Evolutionary conservation across 2,888 invertebrate genomes (phyloP).

Genomic region (Andrena haemorrhoa): DNA sequence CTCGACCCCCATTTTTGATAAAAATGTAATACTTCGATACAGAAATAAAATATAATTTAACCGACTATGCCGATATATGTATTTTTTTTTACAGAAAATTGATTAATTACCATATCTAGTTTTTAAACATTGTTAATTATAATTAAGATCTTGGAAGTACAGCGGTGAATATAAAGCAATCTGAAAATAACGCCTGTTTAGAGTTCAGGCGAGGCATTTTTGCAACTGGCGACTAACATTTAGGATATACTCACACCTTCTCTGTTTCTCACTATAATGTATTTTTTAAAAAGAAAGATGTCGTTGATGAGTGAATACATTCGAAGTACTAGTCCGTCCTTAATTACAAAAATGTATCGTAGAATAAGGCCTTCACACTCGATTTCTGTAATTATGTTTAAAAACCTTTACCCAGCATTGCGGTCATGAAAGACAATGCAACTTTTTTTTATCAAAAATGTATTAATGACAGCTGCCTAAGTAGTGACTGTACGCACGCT

Average conservation of each 20-base stretch:
- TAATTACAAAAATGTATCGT: no score
- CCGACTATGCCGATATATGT: background rate
- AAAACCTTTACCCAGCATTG: background rate
- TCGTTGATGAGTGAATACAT: no score
- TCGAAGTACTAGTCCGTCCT: no score
- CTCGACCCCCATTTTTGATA: background rate
- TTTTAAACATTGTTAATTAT: conserved; percentile 20
- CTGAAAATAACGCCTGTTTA: conserved; percentile 25
- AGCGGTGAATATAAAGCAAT: conserved; percentile 8
- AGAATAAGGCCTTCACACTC: background rate
- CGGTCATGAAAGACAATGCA: background rate
- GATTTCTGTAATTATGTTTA: background rate
- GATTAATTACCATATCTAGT: conserved; percentile 15
- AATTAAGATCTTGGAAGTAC: conserved; percentile 14
- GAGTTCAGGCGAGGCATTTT: no score
- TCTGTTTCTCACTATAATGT: no score
- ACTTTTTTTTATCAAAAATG: background rate
- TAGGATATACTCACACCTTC: no score
- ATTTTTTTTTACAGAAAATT: conserved; percentile 20
- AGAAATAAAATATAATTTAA: conserved; percentile 26
- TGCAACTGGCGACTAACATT: no score
- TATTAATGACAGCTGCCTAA: background rate
- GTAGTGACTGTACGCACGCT: background rate
- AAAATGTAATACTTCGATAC: conserved; percentile 14
- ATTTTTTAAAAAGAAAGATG: no score